These are phyloP conservation scores for Copidosoma aretas DNA, from an alignment of 2,888 invertebrate genomes.

Conservation along the genomic window DNA sequence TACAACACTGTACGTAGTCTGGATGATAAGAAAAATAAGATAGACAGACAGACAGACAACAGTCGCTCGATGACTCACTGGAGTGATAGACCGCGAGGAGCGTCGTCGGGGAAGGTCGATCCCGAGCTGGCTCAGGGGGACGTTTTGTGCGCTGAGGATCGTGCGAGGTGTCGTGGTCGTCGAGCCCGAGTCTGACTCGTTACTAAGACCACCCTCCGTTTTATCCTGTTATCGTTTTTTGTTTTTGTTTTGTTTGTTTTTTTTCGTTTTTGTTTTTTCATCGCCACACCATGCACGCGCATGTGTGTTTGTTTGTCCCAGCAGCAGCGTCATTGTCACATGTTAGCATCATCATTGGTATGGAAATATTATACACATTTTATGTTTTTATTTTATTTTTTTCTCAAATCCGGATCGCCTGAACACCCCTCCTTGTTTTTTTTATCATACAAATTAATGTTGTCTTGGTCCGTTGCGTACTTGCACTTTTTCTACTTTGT, in stretches of 20 bases:
- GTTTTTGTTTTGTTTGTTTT: background rate
- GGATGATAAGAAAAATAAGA: background rate
- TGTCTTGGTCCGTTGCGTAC: background rate
- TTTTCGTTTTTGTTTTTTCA: no score
- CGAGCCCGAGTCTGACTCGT: conserved; percentile 80
- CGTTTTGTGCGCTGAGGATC: conserved; percentile 68
- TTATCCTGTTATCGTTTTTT: conserved; percentile 57
- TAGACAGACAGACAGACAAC: background rate
- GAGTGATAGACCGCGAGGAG: conserved; percentile 64
- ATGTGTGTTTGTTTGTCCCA: background rate
- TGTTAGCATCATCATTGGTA: no score
- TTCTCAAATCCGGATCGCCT: background rate
- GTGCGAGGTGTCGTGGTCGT: conserved; percentile 75
- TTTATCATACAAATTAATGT: background rate
- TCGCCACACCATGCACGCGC: no score
- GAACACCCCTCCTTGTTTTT: background rate
- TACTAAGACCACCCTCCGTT: conserved; percentile 68
- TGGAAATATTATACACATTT: background rate
- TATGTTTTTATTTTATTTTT: conserved; percentile 6
- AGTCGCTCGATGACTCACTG: conserved; percentile 58
- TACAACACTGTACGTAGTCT: no score
- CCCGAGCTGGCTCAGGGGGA: conserved; percentile 57
- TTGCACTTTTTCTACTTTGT: conserved; percentile 2
- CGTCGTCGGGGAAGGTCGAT: conserved; percentile 66
- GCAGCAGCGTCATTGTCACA: background rate